Conservation (phyloP, 1,140 invertebrate genomes). For the Linepithema humile region DNA sequence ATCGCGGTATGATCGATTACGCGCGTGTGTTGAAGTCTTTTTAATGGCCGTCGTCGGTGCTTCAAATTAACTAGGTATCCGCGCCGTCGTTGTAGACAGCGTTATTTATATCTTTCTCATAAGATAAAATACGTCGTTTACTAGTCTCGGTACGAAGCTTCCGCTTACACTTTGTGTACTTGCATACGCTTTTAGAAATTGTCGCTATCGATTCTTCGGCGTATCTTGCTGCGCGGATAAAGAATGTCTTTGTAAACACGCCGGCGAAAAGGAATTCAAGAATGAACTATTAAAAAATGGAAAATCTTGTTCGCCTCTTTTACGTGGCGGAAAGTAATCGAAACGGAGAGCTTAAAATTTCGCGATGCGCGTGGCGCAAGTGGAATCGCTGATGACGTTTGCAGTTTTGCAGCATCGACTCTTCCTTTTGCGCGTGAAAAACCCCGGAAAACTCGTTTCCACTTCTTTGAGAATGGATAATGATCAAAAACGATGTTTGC, state of each 20-base stretch:
- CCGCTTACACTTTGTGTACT: neutral
- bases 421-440: neutral
- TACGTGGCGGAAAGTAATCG: neutral
- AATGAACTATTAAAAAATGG: constrained; percentile 29
- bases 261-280: constrained; percentile 13
- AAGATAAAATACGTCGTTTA: neutral
- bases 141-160: neutral
- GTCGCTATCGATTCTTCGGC: constrained; percentile 25
- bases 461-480: constrained; percentile 16
- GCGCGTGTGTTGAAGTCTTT: neutral
- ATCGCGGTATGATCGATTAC: neutral
- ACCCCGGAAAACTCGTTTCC: neutral
- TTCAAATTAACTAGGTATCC: neutral
- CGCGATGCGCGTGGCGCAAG: neutral
- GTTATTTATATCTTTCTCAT: constrained; percentile 28
- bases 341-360: neutral
- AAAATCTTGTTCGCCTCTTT: neutral
- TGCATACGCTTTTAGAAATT: neutral
- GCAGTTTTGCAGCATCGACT: neutral
- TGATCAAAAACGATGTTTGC: neutral
- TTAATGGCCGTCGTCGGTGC: neutral
- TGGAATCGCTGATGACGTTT: constrained; percentile 15
- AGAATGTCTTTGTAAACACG: constrained; percentile 7
- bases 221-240: constrained; percentile 1
- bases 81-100: neutral